Conservation (phyloP, 2,797 vertebrate species). For the Darevskia nairensis region DNA sequence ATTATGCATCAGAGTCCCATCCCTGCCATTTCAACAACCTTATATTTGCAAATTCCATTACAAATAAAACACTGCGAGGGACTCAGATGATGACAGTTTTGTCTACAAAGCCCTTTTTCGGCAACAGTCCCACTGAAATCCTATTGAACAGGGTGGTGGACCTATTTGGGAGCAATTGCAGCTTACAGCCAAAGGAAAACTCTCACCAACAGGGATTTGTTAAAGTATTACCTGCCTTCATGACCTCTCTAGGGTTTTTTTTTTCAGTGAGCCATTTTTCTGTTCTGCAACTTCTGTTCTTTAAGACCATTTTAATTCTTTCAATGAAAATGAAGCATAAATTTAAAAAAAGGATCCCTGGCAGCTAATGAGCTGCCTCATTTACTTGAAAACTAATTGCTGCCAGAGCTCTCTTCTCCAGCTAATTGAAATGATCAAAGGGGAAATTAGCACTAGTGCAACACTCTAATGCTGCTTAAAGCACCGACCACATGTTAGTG, state of each 20-base stretch:
- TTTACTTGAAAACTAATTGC: conserved; percentile 36
- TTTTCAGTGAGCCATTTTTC: background rate
- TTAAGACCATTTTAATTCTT: conserved; percentile 16
- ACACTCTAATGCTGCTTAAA: conserved; percentile 18
- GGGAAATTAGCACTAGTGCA: conserved; percentile 27
- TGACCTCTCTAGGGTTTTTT: background rate
- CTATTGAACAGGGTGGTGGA: background rate
- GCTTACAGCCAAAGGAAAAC: background rate
- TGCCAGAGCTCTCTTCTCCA: conserved; percentile 31
- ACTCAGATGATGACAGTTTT: background rate
- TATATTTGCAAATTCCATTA: background rate
- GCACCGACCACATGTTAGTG: conserved; percentile 2
- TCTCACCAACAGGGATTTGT: background rate
- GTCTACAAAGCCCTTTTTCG: background rate
- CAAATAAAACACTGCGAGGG: background rate
- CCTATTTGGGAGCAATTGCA: background rate
- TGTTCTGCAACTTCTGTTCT: background rate
- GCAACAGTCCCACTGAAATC: background rate
- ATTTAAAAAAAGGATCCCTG: conserved; percentile 29
- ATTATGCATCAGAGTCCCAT: background rate
- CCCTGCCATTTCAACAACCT: background rate
- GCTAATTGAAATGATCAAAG: conserved; percentile 36
- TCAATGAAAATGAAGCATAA: conserved; percentile 31
- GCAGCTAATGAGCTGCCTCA: conserved; percentile 29
- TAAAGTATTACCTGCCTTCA: background rate